phyloP scores from a whole-genome alignment of 1,140 invertebrate species.

The Diprion similis region DNA sequence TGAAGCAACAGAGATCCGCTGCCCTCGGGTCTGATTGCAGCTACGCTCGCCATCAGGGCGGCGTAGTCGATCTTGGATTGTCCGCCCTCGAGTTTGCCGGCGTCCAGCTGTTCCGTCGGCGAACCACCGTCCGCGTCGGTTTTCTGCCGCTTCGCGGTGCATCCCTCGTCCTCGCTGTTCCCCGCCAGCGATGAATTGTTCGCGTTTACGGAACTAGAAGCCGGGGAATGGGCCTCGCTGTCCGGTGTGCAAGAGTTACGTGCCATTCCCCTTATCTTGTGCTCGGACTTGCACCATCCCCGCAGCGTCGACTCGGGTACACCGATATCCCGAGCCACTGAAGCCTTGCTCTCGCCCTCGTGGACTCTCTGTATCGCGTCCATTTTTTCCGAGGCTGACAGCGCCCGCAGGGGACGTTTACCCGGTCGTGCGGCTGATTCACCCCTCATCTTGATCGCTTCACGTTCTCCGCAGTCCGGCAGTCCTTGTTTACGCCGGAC shows the following conservation, averaged over 20 bases:
- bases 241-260: slow-evolving; percentile 69
- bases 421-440: slow-evolving; percentile 54
- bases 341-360: slow-evolving; percentile 82
- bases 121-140: slow-evolving; percentile 5
- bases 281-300: slow-evolving; percentile 86
- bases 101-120: slow-evolving; percentile 18
- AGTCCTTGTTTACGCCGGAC: no score
- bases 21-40: slow-evolving; percentile 42
- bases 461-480: slow-evolving; percentile 13
- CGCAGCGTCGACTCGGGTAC: slow-evolving; percentile 83
- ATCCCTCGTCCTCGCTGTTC: slow-evolving; percentile 46
- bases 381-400: slow-evolving; percentile 78
- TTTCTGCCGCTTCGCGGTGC: slow-evolving; percentile 35
- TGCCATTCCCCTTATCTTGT: slow-evolving; percentile 76
- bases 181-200: slow-evolving; percentile 37
- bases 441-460: slow-evolving; percentile 40
- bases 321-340: slow-evolving; percentile 80
- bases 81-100: slow-evolving; percentile 8
- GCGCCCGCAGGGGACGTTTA: slow-evolving; percentile 74
- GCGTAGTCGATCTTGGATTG: slow-evolving; percentile 36
- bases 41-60: slow-evolving; percentile 37
- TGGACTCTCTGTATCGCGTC: slow-evolving; percentile 80
- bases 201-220: slow-evolving; percentile 63
- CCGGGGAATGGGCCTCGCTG: slow-evolving; percentile 53
- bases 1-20: slow-evolving; percentile 37